Percentiles rank a stretch among this genome's conserved stretches.
Evolutionary conservation across 2,888 invertebrate species (phyloP).

Genomic region (Clunio marinus): DNA sequence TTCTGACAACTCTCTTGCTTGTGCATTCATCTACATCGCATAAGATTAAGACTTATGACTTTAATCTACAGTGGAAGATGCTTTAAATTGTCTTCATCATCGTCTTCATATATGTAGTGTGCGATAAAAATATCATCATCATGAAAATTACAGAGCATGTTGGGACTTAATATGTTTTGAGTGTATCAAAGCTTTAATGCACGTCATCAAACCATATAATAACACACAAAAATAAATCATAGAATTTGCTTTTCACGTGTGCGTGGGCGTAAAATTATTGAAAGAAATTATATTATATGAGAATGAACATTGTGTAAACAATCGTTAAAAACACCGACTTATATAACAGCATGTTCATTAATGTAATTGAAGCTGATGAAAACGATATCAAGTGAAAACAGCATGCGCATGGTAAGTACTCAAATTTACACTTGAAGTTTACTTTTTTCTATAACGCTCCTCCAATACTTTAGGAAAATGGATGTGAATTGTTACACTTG

Average conservation of each 20-base stretch:
- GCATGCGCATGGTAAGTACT: too few species aligned
- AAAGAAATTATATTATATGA: background rate
- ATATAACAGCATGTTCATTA: background rate
- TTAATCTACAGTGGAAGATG: too few species aligned
- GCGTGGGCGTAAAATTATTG: background rate
- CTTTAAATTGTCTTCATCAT: slow-evolving; percentile 16
- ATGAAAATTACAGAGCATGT: background rate
- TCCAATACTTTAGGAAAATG: too few species aligned
- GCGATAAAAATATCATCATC: slow-evolving; percentile 18
- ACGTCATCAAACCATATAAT: slow-evolving; percentile 20
- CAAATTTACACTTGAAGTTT: too few species aligned
- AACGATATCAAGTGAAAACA: background rate
- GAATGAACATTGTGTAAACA: background rate
- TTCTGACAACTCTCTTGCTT: background rate
- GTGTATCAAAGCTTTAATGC: slow-evolving; percentile 1
- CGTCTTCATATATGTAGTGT: too few species aligned
- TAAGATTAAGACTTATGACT: too few species aligned
- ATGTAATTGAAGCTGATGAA: background rate
- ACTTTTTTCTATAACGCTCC: too few species aligned
- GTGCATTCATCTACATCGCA: too few species aligned
- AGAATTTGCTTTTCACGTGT: background rate
- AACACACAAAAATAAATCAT: slow-evolving; percentile 17
- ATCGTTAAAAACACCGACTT: background rate
- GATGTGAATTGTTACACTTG: too few species aligned
- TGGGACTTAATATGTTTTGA: background rate